Evolutionary conservation across 2,113 vertebrate genomes (phyloP), one percentile per base, ranked within the genome.

Genomic region (Alligator mississippiensis): DNA sequence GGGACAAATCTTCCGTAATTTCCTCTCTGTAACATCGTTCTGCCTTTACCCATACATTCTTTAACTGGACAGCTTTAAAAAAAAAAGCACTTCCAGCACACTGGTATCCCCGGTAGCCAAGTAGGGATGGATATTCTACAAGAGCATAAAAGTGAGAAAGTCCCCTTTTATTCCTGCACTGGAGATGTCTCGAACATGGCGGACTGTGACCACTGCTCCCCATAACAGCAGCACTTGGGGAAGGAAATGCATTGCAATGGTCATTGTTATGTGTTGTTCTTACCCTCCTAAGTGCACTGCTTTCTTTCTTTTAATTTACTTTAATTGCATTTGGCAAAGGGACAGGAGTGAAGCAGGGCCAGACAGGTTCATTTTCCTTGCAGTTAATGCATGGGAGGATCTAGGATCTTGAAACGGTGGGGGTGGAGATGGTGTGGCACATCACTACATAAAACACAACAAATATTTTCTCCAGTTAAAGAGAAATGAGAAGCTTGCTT

Each of bases 1-100:
- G 85, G 57, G 38, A 68, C 77, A 96, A 75, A 6, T 30, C 14
- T 84, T 16, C 38, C 90, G 34, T 55, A 38, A 60, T 80, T 96
- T 96, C 81, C 70, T 54, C 81, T 95, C 19, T 94, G 68, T 93
- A 34, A 92, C 84, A 89, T 9, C 18, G 74, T 87, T 79, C 47
- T 47, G 47, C 47, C 47, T 47, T 47, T 47, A 47, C 47, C 47
- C 47, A 47, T 47, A 47, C 6, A 47, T 47, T 47, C 9, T 47
- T 47, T 47, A 47, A 47, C 47, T 47, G 8, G 47, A 47, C 47
- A 47, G 47, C 47, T 9, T 47, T 47, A 47, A 47, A 17, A 24
- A 28, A 74, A 77, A 61, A 57, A n/a, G 7, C 47, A 2, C 5
- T 61, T 27, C n/a, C n/a, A 22, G 1, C 30, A 80, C 24, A 47